Conservation (phyloP, 2,797 vertebrate genomes). For the Syncerus caffer region DNA sequence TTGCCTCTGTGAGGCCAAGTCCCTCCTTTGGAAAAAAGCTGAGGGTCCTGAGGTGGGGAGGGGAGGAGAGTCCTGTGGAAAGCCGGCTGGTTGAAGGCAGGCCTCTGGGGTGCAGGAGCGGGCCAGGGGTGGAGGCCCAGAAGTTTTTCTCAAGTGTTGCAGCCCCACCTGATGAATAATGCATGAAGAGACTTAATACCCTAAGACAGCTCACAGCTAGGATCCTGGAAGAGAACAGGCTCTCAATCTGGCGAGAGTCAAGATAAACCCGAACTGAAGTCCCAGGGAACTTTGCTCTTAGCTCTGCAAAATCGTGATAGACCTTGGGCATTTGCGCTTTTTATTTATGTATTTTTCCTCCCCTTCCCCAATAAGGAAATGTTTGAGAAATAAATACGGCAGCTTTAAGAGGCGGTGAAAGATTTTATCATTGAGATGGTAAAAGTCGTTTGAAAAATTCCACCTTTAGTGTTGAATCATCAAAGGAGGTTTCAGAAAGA, state of each 20-base stretch:
- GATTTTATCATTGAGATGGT: not conserved
- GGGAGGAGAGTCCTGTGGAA: not conserved
- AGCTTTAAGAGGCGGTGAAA: not conserved
- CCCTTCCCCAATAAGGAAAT: not conserved
- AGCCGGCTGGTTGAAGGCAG: not conserved
- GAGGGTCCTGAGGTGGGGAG: not conserved
- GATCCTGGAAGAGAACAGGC: not conserved
- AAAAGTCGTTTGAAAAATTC: not conserved
- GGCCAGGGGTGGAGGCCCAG: not conserved
- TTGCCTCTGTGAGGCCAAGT: not conserved
- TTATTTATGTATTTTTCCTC: not conserved
- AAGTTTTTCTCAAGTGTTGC: not conserved
- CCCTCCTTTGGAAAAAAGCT: not conserved
- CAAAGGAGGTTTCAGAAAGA: constrained; percentile 3
- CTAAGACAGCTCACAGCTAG: not conserved
- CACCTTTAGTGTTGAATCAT: not conserved
- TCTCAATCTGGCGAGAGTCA: not conserved
- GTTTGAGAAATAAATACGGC: not conserved
- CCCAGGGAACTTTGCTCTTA: not conserved
- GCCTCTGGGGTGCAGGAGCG: not conserved
- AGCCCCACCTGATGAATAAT: not conserved
- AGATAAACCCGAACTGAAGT: not conserved
- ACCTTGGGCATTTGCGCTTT: not conserved
- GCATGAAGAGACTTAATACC: not conserved
- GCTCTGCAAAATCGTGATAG: not conserved